phyloP scores from a whole-genome alignment of 2,113 vertebrate species.

The Phyllopteryx taeniolatus region DNA sequence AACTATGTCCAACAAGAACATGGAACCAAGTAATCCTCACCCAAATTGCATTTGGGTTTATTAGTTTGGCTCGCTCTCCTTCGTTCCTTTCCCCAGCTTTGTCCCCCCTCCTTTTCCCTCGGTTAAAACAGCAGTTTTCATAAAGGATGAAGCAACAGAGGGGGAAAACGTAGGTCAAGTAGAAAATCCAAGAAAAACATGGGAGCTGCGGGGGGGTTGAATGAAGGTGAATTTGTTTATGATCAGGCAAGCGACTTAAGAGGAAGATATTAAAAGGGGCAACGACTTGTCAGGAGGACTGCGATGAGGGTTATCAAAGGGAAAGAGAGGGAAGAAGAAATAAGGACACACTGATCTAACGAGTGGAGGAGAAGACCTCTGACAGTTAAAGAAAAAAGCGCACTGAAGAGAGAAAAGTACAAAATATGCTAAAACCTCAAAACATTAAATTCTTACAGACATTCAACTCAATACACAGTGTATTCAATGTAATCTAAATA shows the following conservation, averaged over 20 bases:
- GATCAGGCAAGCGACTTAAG: conserved; percentile 9
- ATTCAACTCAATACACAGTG: conserved; percentile 24
- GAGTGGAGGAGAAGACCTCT: background rate
- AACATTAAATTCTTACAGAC: conserved; percentile 14
- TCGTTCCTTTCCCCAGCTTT: background rate
- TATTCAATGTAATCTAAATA: conserved; percentile 40
- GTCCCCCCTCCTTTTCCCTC: conserved; percentile 10
- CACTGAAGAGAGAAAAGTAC: background rate
- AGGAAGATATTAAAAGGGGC: conserved; percentile 5
- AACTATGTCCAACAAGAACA: conserved; percentile 25
- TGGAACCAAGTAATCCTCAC: conserved; percentile 27
- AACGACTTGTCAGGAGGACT: background rate
- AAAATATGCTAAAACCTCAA: conserved; percentile 5
- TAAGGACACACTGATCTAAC: conserved; percentile 30
- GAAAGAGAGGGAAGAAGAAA: conserved; percentile 8
- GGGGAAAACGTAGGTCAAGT: conserved; percentile 62
- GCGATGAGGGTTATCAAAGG: conserved; percentile 19
- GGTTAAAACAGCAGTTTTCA: conserved; percentile 47
- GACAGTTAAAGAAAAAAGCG: background rate
- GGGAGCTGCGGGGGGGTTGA: conserved; percentile 16
- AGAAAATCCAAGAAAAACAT: conserved; percentile 40
- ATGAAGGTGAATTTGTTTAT: conserved; percentile 16
- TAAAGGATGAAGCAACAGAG: conserved; percentile 48
- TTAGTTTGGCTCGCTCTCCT: conserved; percentile 8
- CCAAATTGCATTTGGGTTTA: conserved; percentile 29